phyloP scores from a whole-genome alignment of 2,797 vertebrate species.

The Etheostoma perlongum region DNA sequence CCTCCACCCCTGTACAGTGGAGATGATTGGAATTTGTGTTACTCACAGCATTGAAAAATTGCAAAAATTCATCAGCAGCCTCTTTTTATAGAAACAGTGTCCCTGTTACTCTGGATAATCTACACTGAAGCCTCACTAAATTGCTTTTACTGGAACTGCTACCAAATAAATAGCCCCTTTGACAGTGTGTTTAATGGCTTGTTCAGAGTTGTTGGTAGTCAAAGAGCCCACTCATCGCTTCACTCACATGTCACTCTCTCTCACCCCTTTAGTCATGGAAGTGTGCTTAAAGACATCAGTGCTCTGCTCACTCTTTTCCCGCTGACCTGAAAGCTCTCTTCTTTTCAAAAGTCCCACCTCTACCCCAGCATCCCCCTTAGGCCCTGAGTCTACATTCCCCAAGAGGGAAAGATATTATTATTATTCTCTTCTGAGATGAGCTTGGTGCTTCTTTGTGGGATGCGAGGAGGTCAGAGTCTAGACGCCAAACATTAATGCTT shows the following conservation, averaged over 20 bases:
- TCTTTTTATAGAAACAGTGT: not conserved
- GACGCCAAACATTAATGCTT: not conserved
- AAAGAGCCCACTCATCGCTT: not conserved
- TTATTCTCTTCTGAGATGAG: not conserved
- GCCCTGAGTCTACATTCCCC: not conserved
- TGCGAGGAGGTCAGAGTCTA: not conserved
- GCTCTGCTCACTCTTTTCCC: not conserved
- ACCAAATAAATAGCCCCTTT: not conserved
- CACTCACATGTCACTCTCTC: not conserved
- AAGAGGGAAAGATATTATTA: not conserved
- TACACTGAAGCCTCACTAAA: not conserved
- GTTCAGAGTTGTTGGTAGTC: not conserved
- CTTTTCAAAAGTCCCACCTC: not conserved
- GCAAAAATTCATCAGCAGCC: not conserved
- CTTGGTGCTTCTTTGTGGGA: not conserved
- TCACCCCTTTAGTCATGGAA: not conserved
- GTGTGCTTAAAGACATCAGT: not conserved
- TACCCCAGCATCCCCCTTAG: not conserved
- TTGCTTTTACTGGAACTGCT: not conserved
- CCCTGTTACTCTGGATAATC: not conserved
- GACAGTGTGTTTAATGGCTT: not conserved
- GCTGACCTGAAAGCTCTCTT: not conserved
- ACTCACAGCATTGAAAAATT: not conserved
- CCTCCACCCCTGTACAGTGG: not conserved
- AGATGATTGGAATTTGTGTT: constrained; percentile 1